Conservation (phyloP, 2,888 invertebrate species). For the Athetis lepigone region DNA sequence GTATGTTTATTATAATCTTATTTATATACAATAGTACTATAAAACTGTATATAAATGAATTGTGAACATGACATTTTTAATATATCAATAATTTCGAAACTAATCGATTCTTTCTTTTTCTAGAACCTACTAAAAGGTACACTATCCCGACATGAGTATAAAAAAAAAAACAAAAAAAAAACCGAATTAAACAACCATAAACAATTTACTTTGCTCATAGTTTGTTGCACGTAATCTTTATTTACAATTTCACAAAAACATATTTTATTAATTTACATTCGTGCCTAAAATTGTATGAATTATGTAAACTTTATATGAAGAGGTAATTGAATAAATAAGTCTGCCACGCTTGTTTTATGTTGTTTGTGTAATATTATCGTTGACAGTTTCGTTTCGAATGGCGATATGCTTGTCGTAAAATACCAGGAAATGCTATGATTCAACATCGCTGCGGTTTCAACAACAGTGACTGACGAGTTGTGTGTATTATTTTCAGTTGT, state of each 20-base stretch:
- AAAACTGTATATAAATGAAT: too few species aligned
- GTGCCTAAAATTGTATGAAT: constrained; percentile 68
- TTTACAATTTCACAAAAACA: constrained; percentile 82
- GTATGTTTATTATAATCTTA: background rate
- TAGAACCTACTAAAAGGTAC: background rate
- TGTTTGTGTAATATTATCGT: constrained; percentile 83
- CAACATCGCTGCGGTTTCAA: constrained; percentile 81
- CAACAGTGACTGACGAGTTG: constrained; percentile 81
- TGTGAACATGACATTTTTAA: background rate
- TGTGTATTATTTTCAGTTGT: constrained; percentile 82
- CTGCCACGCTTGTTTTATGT: constrained; percentile 69
- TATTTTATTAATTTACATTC: constrained; percentile 70
- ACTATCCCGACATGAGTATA: background rate
- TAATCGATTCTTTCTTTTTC: too few species aligned
- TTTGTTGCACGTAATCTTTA: constrained; percentile 88
- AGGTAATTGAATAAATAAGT: constrained; percentile 75
- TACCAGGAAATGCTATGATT: constrained; percentile 91
- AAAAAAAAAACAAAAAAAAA: constrained; percentile 4
- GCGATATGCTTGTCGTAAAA: constrained; percentile 86
- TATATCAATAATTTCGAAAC: too few species aligned
- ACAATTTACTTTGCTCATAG: constrained; percentile 71
- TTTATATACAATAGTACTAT: too few species aligned
- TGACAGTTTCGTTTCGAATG: constrained; percentile 88
- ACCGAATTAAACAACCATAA: constrained; percentile 64
- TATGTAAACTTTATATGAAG: constrained; percentile 76